Evolutionary conservation across 2,888 invertebrate species (phyloP), one percentile per base, ranked within the genome.

Genomic region (Troglohyphantes excavatus): DNA sequence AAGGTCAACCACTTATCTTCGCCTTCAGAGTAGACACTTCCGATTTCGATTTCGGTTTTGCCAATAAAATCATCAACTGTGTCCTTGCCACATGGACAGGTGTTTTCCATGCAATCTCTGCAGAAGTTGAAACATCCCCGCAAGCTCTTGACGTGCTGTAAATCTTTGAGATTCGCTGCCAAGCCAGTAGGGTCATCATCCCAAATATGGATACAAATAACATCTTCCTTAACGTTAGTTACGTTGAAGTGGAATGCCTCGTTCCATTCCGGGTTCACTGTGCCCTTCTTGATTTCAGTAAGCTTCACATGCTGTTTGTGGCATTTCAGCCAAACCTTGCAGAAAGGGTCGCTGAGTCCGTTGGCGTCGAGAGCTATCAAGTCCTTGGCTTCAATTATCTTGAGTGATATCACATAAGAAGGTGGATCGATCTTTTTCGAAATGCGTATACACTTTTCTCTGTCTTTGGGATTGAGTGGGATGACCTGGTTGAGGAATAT

Each of bases 221-320:
- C 43, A 19, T 89, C 82, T 1, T 43, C 43, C 5, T 27, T 61
- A 2, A 61, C 17, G 33, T 83, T 63, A 1, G 43, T 27, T 17
- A 82, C 13, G 11, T 33, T 11, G 27, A 89, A 89, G 3, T 19
- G 17, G 26, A 89, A 82, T 6, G 21, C 39, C 21, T 89, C 82
- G n/a, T 89, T 70, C 88, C 88, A 89, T 23, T 27, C 19, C n/a
- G 88, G 88, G 46, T 82, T 67, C 0, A 89, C 11, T 17, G 88
- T 89, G 17, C 29, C 39, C 23, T 70, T 68, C n/a, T 82, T 82
- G 1, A 76, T 46, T 43, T 39, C 26, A 5, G 88, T 76, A n/a
- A 11, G 11, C 21, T 61, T 61, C 0, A 43, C 21, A 2, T 19
- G 5, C 11, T 63, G 11, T 21, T 75, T 29, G 6, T 68, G 33